Base-by-base conservation (phyloP, 1,140 invertebrate genomes). In the Lasaia peninsularis region DNA sequence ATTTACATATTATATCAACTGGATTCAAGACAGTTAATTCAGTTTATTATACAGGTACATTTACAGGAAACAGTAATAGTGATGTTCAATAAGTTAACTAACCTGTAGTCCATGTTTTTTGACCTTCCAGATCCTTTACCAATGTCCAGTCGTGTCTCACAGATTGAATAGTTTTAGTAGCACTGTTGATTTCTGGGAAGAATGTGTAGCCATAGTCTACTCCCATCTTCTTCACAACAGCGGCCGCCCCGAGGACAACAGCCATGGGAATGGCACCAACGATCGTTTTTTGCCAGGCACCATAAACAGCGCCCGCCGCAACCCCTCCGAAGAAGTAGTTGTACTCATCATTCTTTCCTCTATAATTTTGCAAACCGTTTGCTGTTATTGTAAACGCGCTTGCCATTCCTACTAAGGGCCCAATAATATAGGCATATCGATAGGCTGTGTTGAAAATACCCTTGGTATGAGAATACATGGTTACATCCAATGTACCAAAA, bases 331-430 rank as follows among this genome's bases (percentile, higher is more conserved):
- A 16, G 53, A 91, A 83, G 67, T 92, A 93, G 65, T 93, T 93
- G 0, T 90, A 82, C 78, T 71, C 65, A 70, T 94, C 94, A 69
- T 95, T 93, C 72, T 94, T 93, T 20, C 90, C 89, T 37, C 94
- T 89, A 0, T 92, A 18, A 56, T 91, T 92, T 10, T 90, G 90
- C 1, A 91, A 71, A 1, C 88, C 65, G 64, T 92, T 94, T 3
- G 91, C 90, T 1, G 91, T 90, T 2, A 92, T 71, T 4, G 92
- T 91, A 78, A 93, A 95, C 7, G 93, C 88, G 8, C 92, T 81
- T 7, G 91, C 90, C 88, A 94, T 92, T 18, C 91, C 92, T 52
- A 93, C 84, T 9, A 93, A 35, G 0, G 94, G 94, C 0, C 91
- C 85, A 5, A 90, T 71, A 63, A 90, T 90, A 77, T 89, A 92